Evolutionary conservation across 2,888 invertebrate genomes (phyloP), one percentile per base, ranked within the genome.

Genomic region (Camptogramma bilineatum): DNA sequence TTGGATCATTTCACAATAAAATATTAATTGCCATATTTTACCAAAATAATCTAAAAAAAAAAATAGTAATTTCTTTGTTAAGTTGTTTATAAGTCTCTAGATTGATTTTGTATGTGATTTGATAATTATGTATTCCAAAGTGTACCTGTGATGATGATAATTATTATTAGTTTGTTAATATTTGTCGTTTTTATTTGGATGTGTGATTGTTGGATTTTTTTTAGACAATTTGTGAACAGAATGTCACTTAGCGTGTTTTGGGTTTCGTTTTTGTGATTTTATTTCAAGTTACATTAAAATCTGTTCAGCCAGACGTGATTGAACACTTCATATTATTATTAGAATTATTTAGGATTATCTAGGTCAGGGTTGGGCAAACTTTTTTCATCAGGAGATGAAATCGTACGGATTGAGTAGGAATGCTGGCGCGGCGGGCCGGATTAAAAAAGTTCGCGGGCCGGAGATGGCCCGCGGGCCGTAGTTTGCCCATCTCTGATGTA

Each of bases 91-190:
- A 46, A 1, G 4, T 5, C 13, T 28, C n/a, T 28, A 17, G 3
- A 28, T 51, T 16, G 3, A 18, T 52, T n/a, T 42, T 44, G 24
- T 17, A 44, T 51, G 47, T 48, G 9, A 48, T 42, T 52, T 18
- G 34, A 57, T 39, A 58, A 18, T 56, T 31, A 10, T 24, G 9
- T 54, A 53, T 64, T 53, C 67, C 67, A 67, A 71, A 68, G 66
- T 68, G 42, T 64, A 61, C 55, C 68, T 71, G 68, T 71, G 71
- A 71, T 69, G 55, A 28, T 54, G 50, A 62, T 52, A 44, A 21
- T n/a, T 52, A 34, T n/a, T 16, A 42, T 47, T 52, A 48, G 19
- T 18, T 28, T 28, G 1, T 21, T 21, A 16, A 10, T 34, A 17
- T 34, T 4, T 18, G 18, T 31, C 10, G 10, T 24, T n/a, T n/a